Conservation (phyloP, 1,140 invertebrate genomes). For the Diachasmimorpha longicaudata region DNA sequence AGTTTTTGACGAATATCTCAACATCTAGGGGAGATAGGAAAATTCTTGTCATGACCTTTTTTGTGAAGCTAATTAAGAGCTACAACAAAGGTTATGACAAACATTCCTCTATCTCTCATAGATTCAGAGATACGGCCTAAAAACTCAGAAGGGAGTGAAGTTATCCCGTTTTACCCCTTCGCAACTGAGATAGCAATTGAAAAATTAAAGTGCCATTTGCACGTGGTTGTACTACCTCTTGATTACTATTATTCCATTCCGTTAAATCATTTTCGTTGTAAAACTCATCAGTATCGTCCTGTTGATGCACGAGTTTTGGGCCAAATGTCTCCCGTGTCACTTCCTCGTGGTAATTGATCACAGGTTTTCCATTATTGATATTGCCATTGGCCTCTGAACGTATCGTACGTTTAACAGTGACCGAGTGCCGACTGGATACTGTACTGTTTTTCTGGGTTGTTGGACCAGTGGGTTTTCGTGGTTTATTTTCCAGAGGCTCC, state of each 20-base stretch:
- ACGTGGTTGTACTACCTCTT: too few species aligned
- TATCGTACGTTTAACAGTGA: conserved; percentile 46
- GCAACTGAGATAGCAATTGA: too few species aligned
- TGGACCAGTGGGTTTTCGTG: conserved; percentile 52
- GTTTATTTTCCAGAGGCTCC: conserved; percentile 68
- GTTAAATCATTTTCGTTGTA: conserved; percentile 39
- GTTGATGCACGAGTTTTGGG: conserved; percentile 31
- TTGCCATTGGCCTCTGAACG: conserved; percentile 52
- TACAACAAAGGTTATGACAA: too few species aligned
- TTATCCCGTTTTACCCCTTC: too few species aligned
- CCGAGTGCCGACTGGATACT: conserved; percentile 49
- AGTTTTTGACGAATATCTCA: too few species aligned
- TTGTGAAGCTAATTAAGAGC: too few species aligned
- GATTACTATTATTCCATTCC: conserved; percentile 33
- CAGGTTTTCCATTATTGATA: conserved; percentile 53
- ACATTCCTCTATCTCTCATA: too few species aligned
- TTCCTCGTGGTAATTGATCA: conserved; percentile 49
- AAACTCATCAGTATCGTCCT: conserved; percentile 38
- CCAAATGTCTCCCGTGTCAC: conserved; percentile 40
- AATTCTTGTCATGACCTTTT: too few species aligned
- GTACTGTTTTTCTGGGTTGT: conserved; percentile 47
- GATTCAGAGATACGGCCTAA: too few species aligned
- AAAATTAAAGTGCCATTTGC: too few species aligned
- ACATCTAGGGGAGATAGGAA: too few species aligned
- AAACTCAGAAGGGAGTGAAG: too few species aligned